A percentile compares a stretch with the other conserved stretches of the same genome.
Evolutionary conservation across 1,140 invertebrate genomes (phyloP).

Genomic region (Coelopa frigida): DNA sequence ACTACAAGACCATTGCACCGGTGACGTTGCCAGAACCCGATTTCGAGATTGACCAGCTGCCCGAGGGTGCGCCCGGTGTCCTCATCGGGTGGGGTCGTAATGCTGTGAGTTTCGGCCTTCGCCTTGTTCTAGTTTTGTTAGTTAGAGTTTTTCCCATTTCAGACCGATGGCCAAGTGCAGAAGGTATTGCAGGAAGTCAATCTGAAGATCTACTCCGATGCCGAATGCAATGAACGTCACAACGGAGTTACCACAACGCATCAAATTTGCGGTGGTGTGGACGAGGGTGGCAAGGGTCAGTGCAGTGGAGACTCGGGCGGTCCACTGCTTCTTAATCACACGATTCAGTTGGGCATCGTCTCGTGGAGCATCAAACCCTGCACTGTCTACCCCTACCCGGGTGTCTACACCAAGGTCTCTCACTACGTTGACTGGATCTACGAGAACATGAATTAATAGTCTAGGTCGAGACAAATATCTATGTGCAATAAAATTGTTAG

Average conservation of each 20-base stretch:
- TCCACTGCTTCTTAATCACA: constrained; percentile 32
- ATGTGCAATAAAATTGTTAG: too few species aligned
- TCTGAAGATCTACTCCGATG: constrained; percentile 35
- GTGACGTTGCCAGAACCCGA: constrained; percentile 18
- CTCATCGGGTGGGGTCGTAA: constrained; percentile 39
- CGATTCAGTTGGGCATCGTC: constrained; percentile 27
- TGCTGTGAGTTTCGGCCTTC: constrained; percentile 16
- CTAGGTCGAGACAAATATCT: too few species aligned
- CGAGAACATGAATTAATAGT: background rate
- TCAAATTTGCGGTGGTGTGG: constrained; percentile 42
- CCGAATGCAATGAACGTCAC: constrained; percentile 30
- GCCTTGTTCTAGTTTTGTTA: background rate
- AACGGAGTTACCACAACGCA: constrained; percentile 19
- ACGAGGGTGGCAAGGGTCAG: constrained; percentile 44
- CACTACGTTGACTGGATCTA: constrained; percentile 39
- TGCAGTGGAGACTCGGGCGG: constrained; percentile 47
- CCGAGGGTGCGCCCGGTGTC: constrained; percentile 17
- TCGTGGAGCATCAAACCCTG: constrained; percentile 38
- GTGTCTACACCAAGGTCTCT: constrained; percentile 42
- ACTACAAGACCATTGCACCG: constrained; percentile 19
- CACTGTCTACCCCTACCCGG: constrained; percentile 27
- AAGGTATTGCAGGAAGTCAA: constrained; percentile 34
- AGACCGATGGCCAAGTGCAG: constrained; percentile 36
- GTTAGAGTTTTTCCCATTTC: background rate
- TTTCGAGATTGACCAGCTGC: constrained; percentile 20